A percentile compares a stretch with the other conserved stretches of the same genome.
These are phyloP conservation scores for Pyrgilauda ruficollis DNA, from an alignment of 2,113 vertebrate genomes.

Conservation along the genomic window DNA sequence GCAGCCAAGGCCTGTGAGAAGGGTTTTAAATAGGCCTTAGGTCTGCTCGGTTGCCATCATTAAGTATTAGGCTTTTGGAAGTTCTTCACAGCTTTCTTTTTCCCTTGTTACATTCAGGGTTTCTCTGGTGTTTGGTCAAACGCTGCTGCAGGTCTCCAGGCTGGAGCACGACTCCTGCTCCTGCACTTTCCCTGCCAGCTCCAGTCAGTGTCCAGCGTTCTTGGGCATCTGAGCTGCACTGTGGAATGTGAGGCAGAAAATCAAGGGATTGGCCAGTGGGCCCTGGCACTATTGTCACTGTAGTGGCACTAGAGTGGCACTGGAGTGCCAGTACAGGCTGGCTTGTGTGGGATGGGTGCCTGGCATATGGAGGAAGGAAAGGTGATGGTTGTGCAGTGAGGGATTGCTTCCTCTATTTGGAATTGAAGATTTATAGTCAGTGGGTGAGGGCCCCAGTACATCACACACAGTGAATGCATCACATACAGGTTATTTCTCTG, in stretches of 20 bases:
- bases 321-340: neutral
- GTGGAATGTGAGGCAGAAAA: accelerated
- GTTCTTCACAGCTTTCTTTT: neutral
- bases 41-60: accelerated
- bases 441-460: neutral
- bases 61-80: neutral
- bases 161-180: neutral
- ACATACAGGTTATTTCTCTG: neutral
- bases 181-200: accelerated
- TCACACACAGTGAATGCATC: neutral
- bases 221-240: accelerated
- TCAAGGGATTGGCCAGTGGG: accelerated
- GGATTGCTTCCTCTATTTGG: accelerated
- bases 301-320: neutral
- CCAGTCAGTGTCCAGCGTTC: accelerated
- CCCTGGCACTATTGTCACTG: neutral
- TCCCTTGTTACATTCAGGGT: accelerated
- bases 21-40: neutral
- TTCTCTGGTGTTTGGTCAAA: neutral
- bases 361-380: accelerated
- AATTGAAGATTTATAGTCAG: too few species aligned
- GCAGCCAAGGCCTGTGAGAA: accelerated
- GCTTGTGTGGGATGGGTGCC: neutral
- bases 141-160: accelerated
- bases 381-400: neutral